Conservation (phyloP, 2,797 vertebrate genomes). For the Pelodytes ibericus region DNA sequence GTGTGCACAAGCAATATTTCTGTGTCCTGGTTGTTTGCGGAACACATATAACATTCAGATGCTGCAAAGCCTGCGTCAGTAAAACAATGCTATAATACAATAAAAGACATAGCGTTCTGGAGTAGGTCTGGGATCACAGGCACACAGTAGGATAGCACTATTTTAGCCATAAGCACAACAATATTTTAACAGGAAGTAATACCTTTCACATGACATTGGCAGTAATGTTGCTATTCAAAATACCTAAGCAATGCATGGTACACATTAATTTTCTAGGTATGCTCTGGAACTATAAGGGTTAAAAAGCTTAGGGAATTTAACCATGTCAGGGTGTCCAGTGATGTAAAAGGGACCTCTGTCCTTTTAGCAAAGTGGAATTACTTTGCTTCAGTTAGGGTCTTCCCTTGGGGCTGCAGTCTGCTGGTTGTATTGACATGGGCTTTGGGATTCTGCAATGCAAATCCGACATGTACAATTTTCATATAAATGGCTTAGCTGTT, state of each 20-base stretch:
- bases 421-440: background rate
- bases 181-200: no score
- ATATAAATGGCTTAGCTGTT: conserved; percentile 30
- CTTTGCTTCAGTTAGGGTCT: background rate
- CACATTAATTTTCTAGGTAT: no score
- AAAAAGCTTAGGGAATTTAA: no score
- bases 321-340: background rate
- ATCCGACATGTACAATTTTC: conserved; percentile 34
- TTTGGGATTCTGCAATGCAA: conserved; percentile 27
- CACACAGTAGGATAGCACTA: no score
- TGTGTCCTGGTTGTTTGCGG: background rate
- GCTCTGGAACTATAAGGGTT: no score
- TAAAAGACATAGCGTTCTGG: no score
- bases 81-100: no score
- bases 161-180: no score
- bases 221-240: no score
- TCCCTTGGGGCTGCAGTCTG: conserved; percentile 4
- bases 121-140: no score
- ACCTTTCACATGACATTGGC: no score
- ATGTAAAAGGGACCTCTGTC: background rate
- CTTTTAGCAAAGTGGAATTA: background rate
- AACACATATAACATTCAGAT: background rate
- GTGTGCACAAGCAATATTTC: background rate
- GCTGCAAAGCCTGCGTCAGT: background rate
- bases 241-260: no score